Evolutionary conservation across 2,888 invertebrate genomes (phyloP).

Genomic region (Ectropis crepuscularia): DNA sequence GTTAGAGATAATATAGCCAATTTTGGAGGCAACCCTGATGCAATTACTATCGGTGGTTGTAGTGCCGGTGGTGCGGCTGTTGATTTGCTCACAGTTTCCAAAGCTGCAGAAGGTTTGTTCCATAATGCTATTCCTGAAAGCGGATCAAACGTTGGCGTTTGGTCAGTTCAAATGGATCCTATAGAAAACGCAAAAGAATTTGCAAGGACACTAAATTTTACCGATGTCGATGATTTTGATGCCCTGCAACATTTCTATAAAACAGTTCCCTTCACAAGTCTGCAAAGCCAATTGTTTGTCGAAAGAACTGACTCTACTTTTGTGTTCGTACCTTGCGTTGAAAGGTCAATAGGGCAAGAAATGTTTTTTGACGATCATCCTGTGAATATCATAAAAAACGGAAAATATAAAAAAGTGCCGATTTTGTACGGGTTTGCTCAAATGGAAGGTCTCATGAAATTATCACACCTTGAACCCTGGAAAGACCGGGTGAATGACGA

Average conservation of each 20-base stretch:
- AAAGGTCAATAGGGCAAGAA: neutral
- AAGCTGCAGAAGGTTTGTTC: slow-evolving; percentile 1
- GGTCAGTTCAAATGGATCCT: neutral
- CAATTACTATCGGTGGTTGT: slow-evolving; percentile 52
- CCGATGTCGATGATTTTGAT: neutral
- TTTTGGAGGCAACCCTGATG: slow-evolving; percentile 56
- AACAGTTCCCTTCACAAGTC: neutral
- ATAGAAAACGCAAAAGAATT: neutral
- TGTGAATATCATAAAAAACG: slow-evolving; percentile 43
- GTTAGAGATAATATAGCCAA: slow-evolving; percentile 51
- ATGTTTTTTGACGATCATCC: slow-evolving; percentile 47
- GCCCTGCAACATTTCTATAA: neutral
- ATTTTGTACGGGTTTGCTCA: slow-evolving; percentile 39
- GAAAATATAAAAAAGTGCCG: slow-evolving; percentile 43
- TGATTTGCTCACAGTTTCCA: neutral
- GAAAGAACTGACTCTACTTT: neutral
- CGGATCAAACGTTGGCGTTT: neutral
- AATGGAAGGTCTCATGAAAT: slow-evolving; percentile 49
- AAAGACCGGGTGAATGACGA: slow-evolving; percentile 46
- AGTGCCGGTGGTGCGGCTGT: slow-evolving; percentile 49
- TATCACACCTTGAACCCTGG: slow-evolving; percentile 41
- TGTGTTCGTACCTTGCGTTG: neutral
- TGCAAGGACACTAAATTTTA: neutral
- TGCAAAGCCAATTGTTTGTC: neutral
- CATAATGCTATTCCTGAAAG: neutral